These are phyloP conservation scores for Rhinolophus sinicus DNA, from an alignment of 2,113 vertebrate genomes.

Conservation along the genomic window DNA sequence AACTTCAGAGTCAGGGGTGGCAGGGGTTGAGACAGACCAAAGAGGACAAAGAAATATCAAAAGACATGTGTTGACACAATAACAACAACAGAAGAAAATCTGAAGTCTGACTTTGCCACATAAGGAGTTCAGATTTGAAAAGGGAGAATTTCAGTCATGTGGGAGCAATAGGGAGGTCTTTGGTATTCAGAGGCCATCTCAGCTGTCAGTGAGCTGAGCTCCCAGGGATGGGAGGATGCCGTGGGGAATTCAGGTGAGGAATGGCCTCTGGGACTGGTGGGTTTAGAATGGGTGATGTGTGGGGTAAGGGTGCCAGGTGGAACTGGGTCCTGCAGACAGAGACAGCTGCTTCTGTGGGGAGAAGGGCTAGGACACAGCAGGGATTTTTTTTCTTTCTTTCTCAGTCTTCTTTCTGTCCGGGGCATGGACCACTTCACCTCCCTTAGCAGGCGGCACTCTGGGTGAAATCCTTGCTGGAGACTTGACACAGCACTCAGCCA, in stretches of 20 bases:
- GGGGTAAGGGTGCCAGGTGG: neutral
- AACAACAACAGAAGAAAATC: neutral
- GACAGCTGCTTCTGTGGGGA: neutral
- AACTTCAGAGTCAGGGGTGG: neutral
- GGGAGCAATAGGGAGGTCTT: neutral
- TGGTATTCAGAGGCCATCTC: neutral
- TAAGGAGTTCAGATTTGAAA: neutral
- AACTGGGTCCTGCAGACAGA: neutral
- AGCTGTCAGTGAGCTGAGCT: neutral
- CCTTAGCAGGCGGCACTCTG: neutral
- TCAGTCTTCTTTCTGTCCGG: neutral
- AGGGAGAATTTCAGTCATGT: neutral
- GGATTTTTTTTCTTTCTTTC: no score
- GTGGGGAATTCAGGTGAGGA: neutral
- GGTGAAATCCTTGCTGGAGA: neutral
- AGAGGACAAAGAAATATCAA: slow-evolving; percentile 5
- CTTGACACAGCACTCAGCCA: neutral
- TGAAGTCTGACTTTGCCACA: neutral
- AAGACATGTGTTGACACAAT: neutral
- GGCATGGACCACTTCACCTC: neutral
- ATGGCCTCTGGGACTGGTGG: rapidly evolving
- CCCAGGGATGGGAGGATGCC: rapidly evolving
- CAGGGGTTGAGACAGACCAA: neutral
- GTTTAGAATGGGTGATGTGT: neutral
- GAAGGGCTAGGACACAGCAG: neutral